These are phyloP conservation scores for Thunnus maccoyii DNA, from an alignment of 2,113 vertebrate species.

Conservation along the genomic window DNA sequence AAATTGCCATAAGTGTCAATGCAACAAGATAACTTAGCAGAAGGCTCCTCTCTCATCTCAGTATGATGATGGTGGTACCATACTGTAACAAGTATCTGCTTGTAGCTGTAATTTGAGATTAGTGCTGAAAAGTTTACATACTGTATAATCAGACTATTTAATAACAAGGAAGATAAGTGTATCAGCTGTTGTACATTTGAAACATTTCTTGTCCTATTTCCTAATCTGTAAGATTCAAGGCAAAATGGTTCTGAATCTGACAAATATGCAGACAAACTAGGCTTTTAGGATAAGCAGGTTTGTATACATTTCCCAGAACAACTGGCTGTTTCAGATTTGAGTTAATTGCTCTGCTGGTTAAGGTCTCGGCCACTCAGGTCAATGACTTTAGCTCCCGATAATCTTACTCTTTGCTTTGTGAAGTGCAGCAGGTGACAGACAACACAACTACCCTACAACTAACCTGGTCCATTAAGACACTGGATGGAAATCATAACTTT, in stretches of 20 bases:
- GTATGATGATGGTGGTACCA: not conserved
- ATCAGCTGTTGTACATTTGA: not conserved
- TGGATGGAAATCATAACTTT: not conserved
- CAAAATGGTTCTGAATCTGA: not conserved
- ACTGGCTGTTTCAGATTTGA: slow-evolving; percentile 58
- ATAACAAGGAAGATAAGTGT: not conserved
- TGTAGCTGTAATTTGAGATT: too few relatives aligned
- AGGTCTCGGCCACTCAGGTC: slow-evolving; percentile 52
- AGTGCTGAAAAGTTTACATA: not conserved
- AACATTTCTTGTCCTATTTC: not conserved
- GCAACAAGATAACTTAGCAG: not conserved
- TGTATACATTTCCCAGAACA: slow-evolving; percentile 38
- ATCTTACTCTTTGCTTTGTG: slow-evolving; percentile 57
- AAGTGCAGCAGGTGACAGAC: slow-evolving; percentile 49
- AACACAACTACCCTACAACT: slow-evolving; percentile 12
- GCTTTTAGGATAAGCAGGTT: slow-evolving; percentile 29
- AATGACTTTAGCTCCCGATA: slow-evolving; percentile 59
- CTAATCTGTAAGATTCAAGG: slow-evolving; percentile 4
- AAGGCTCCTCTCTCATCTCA: not conserved
- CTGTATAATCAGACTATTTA: not conserved
- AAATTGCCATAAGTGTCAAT: not conserved
- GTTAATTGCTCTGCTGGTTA: slow-evolving; percentile 71
- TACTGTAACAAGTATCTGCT: too few relatives aligned
- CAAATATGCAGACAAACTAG: slow-evolving; percentile 11
- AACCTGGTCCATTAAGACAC: not conserved